Evolutionary conservation across 2,888 invertebrate species (phyloP), one percentile per base, ranked within the genome.

Genomic region (Trissoscelio sp.): DNA sequence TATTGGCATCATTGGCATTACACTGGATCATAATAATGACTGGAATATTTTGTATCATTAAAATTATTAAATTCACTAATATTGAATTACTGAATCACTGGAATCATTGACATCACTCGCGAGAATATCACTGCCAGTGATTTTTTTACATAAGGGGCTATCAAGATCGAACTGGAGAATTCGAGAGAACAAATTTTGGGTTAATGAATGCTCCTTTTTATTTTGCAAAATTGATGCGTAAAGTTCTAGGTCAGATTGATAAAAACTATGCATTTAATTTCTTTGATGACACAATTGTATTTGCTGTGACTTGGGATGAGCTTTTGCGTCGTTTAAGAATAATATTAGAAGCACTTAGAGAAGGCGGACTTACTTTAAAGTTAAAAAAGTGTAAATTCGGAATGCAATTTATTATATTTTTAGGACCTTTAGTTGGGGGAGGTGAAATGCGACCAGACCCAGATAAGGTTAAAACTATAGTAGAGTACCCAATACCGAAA

Each of bases 331-430:
- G 37, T 1, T 58, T 87, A 3, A 39, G 77, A 12, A 31, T 74
- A 12, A 84, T 85, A 0, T 75, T 85, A 0, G 55, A 88, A 4
- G 88, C 86, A 0, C 46, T 90, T 1, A 87, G 87, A 39, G 42
- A 84, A 0, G 62, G 62, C 0, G 12, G n/a, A 0, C 31, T 62
- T 11, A 62, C 62, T n/a, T 12, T 62, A 5, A 62, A 31, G 3
- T 18, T 62, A 14, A n/a, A 62, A 5, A 62, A 62, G 18, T 62
- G 44, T 42, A 62, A 31, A 9, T 62, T 62, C 12, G 62, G 46
- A 14, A 31, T 46, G 44, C 11, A 3, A n/a, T 16, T 12, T 11
- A 46, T 62, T 31, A 14, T 9, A 11, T 62, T 62, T 46, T 31
- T 62, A 31, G 46, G 46, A 7, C 31, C 44, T 18, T 1, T 62